Evolutionary conservation across 2,113 vertebrate species (phyloP), one percentile per base, ranked within the genome.

Genomic region (Apaloderma vittatum): DNA sequence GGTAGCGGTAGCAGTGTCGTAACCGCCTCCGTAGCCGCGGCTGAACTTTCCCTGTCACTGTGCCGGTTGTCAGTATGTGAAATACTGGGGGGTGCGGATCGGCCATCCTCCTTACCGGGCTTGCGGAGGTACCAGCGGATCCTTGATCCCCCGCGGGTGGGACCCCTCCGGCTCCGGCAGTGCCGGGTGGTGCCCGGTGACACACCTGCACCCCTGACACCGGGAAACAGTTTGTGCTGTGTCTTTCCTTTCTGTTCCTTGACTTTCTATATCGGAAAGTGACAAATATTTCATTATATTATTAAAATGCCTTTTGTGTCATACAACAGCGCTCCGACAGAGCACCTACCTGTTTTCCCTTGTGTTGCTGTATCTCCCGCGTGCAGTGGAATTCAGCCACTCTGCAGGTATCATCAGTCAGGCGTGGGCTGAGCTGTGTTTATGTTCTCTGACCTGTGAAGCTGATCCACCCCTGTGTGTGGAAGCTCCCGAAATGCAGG

Each of bases 1-100:
- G 16, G 43, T 1, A 8, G 34, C 6, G 71, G 11, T 1, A 5
- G 48, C 2, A 3, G 22, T 7, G 18, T 3, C 43, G 20, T 1
- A 3, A 22, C 4, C 2, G 4, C 20, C 21, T 18, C 70, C 2
- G 46, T 2, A 13, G 43, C 10, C 7, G 32, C 9, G 5, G 4
- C 48, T 6, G 30, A 32, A 58, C 54, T 76, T 72, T 59, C 15
- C 12, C 15, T 20, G 71, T 12, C 54, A 0, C 3, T 2, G 45
- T 54, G 67, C 19, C 6, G 9, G 14, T 3, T 29, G 23, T n/a
- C 52, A 4, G 1, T 4, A 4, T 4, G 66, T 4, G 65, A 43
- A 13, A 9, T 0, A 1, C 29, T 3, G 48, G 29, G 62, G 26
- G 43, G 23, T 24, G 1, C 12, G 19, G 65, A 23, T 15, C 45